phyloP scores from a whole-genome alignment of 2,797 vertebrate genomes.

The Sebastes nivosus region DNA sequence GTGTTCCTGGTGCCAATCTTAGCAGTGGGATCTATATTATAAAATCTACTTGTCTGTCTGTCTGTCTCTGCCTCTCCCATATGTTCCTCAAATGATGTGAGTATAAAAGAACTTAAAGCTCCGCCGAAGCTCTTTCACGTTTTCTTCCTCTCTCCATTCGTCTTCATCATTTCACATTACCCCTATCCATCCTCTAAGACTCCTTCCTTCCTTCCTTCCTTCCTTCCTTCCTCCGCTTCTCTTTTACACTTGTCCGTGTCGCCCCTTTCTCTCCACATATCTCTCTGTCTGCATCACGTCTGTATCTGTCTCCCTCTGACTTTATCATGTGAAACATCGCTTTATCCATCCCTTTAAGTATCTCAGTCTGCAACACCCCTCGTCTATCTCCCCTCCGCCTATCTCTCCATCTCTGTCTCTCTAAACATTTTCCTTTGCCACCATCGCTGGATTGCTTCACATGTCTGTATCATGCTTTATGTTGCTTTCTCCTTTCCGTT shows the following conservation, averaged over 20 bases:
- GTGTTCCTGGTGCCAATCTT: background rate
- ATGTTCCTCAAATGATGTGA: background rate
- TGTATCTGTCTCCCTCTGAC: conserved; percentile 58
- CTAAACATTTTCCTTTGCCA: conserved; percentile 51
- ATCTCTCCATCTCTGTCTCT: conserved; percentile 60
- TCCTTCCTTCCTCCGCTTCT: background rate
- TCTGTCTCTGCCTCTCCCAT: background rate
- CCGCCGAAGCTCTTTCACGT: background rate
- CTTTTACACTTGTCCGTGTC: conserved; percentile 32
- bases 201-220: background rate
- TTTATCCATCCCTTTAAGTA: conserved; percentile 65
- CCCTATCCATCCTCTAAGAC: conserved; percentile 12
- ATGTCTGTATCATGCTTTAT: conserved; percentile 16
- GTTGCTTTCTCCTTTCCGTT: background rate
- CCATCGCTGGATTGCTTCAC: conserved; percentile 19
- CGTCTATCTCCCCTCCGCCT: conserved; percentile 50
- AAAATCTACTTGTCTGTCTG: background rate
- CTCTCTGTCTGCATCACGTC: conserved; percentile 54
- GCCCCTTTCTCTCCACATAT: conserved; percentile 49
- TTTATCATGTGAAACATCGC: conserved; percentile 62
- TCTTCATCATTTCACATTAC: conserved; percentile 23
- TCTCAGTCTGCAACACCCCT: conserved; percentile 52
- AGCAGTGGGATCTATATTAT: background rate
- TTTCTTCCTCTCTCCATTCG: conserved; percentile 6
- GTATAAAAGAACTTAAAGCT: background rate